Evolutionary conservation across 2,888 invertebrate genomes (phyloP).

Genomic region (Tipula confusa): DNA sequence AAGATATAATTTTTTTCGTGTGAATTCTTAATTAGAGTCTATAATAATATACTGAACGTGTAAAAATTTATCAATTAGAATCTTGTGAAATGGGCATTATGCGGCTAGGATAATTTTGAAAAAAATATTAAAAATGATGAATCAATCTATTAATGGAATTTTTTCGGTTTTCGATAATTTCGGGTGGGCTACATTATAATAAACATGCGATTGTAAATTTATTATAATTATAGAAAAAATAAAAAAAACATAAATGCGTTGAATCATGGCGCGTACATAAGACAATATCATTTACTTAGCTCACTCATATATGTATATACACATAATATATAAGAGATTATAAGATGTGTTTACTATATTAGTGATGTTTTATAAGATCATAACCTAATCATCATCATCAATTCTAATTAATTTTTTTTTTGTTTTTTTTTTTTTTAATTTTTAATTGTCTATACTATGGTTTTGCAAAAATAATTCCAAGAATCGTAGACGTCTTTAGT

Average conservation of each 20-base stretch:
- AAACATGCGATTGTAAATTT: neutral
- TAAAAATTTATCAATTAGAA: neutral
- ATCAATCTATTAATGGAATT: neutral
- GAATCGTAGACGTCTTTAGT: neutral
- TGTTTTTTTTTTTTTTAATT: no score
- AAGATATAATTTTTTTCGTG: neutral
- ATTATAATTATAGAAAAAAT: neutral
- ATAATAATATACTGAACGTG: neutral
- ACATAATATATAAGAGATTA: no score
- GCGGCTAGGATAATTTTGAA: neutral
- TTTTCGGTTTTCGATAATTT: neutral
- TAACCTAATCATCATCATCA: constrained; percentile 20
- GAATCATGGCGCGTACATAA: neutral
- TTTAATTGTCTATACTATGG: neutral
- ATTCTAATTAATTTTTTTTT: constrained; percentile 14
- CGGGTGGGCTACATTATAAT: neutral
- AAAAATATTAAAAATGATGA: neutral
- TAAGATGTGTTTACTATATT: neutral
- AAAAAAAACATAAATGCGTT: neutral
- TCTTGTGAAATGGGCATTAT: neutral
- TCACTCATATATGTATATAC: no score
- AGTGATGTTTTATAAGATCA: constrained; percentile 25
- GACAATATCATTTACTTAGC: neutral
- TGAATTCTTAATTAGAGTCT: constrained; percentile 5
- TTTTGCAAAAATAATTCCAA: neutral